Base-by-base conservation (phyloP, 1,140 invertebrate species). In the Drosophila bocki region DNA sequence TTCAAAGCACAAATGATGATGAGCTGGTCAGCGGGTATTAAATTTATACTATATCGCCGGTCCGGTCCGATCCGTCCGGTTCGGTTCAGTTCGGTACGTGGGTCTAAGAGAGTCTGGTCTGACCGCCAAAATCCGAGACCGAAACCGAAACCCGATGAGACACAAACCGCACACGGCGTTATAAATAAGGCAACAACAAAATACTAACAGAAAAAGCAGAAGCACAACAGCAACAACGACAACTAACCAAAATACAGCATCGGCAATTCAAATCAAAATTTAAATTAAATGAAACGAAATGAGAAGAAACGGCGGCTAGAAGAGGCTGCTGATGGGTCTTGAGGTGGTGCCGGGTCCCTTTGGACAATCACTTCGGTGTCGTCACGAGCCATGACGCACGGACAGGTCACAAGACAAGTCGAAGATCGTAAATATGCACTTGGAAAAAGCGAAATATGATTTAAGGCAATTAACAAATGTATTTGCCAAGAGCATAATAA, bases 1-100 rank as follows among this genome's bases (percentile, higher is more conserved):
- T 91, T 91, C 90, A 91, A 91, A 91, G 90, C 90, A 91, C 90
- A 91, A 91, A 91, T 91, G 90, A 91, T 91, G 90, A 91, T 91
- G 90, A 91, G 85, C 72, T 90, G 80, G 75, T 64, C 76, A 90
- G 85, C 68, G 79, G 77, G 84, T 83, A 77, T 79, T 79, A 90
- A 86, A 91, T 91, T 91, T 91, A 91, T 91, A 91, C 86, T 90
- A 90, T 90, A 90, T 90, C 82, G 67, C 67, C 82, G 72, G 74
- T n/a, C 47, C 68, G 44, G 65, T 68, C 65, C 41, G 41, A 54
- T 65, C 56, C 22, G 44, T 71, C 50, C 75, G 59, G 82, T 85
- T 69, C 75, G 79, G 59, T 78, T 82, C 79, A 71, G 61, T 79
- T 63, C 53, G 62, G 45, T 75, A 81, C 79, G 85, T 84, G 81